These are phyloP conservation scores for Hydrophis major DNA, from an alignment of 2,797 vertebrate genomes.

Conservation along the genomic window DNA sequence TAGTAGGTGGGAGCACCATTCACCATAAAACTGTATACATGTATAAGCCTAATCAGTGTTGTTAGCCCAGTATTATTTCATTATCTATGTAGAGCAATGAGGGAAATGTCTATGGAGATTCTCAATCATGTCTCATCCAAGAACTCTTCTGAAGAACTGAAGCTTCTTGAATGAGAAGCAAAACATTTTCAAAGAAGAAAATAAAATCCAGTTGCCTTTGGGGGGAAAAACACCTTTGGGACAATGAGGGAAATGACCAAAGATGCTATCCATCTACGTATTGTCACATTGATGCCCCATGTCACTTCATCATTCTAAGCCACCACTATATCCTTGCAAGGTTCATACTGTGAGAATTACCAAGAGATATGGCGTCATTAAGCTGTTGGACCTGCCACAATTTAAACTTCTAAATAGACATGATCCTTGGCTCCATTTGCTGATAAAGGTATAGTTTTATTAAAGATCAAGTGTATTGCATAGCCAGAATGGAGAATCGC, in stretches of 20 bases:
- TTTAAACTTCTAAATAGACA: neutral
- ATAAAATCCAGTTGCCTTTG: neutral
- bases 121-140: neutral
- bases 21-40: neutral
- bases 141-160: neutral
- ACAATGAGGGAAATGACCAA: neutral
- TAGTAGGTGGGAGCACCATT: neutral
- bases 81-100: neutral
- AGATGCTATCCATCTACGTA: neutral
- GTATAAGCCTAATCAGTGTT: neutral
- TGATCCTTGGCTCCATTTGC: neutral
- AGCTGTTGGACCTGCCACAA: neutral
- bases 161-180: neutral
- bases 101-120: neutral
- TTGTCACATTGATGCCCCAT: neutral
- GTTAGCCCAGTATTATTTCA: neutral
- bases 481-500: neutral
- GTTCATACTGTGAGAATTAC: neutral
- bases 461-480: neutral
- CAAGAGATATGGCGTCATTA: neutral
- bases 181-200: neutral
- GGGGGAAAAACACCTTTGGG: neutral
- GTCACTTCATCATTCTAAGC: neutral
- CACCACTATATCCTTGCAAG: neutral
- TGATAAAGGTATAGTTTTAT: neutral